Percentiles rank a stretch among this genome's conserved stretches.
Conservation (phyloP, 2,888 invertebrate genomes). For the Acleris literana region DNA sequence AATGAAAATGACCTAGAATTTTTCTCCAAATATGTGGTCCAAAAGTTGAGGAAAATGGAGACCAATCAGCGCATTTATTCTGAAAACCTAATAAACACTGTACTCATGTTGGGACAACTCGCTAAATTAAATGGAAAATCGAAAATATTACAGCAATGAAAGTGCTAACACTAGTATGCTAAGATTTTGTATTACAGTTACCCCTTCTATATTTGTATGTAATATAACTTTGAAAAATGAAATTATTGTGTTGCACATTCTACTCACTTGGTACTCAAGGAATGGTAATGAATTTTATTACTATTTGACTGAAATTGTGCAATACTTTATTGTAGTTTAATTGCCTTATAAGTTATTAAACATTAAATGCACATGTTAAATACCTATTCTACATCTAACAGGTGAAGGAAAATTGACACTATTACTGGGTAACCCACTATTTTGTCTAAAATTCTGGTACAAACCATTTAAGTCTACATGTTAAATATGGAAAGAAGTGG, state of each 20-base stretch:
- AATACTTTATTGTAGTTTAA: slow-evolving; percentile 10
- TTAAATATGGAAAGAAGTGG: no score
- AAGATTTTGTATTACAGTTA: slow-evolving; percentile 13
- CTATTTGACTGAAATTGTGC: slow-evolving; percentile 31
- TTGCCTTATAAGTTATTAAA: not conserved
- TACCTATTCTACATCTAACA: not conserved
- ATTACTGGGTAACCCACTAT: not conserved
- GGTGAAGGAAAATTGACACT: not conserved
- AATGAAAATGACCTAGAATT: slow-evolving; percentile 76
- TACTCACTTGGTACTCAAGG: slow-evolving; percentile 3
- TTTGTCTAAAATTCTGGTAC: not conserved
- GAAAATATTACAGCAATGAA: slow-evolving; percentile 52
- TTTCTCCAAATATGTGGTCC: slow-evolving; percentile 78
- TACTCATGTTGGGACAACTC: slow-evolving; percentile 76
- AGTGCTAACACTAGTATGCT: not conserved
- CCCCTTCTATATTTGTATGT: slow-evolving; percentile 16
- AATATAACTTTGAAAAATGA: slow-evolving; percentile 7
- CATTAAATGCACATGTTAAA: not conserved
- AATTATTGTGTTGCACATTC: not conserved
- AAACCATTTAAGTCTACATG: not conserved
- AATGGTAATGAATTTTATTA: slow-evolving; percentile 13
- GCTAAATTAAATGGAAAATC: slow-evolving; percentile 74
- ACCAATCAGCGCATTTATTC: slow-evolving; percentile 79
- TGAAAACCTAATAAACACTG: slow-evolving; percentile 79
- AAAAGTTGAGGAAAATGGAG: slow-evolving; percentile 76